Evolutionary conservation across 2,888 invertebrate genomes (phyloP), one percentile per base, ranked within the genome.

Genomic region (Philopedon plagiatum): DNA sequence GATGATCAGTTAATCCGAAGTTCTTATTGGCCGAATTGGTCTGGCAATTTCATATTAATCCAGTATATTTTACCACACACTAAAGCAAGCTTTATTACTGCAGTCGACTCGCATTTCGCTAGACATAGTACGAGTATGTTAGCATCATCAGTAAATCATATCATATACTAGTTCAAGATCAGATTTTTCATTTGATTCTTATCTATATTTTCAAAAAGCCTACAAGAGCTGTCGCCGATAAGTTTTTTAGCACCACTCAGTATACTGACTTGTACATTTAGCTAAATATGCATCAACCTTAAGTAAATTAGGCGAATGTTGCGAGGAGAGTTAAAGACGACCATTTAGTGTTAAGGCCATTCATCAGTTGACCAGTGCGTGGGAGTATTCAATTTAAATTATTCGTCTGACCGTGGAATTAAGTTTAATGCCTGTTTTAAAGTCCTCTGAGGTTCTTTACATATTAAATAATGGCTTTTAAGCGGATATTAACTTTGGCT

Each of bases 371-470:
- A 41, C 26, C 58, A 9, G 41, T 21, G 26, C 41, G 58, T 58
- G 23, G 58, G 58, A 41, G 58, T 56, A 7, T 37, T 34, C 37
- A 56, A 57, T 57, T 57, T 57, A 39, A 57, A 57, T 57, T 57
- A 21, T 41, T 41, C 26, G 39, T 21, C 58, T 39, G 58, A 41
- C 23, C 51, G 29, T 54, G 29, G 51, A 54, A 54, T 54, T 54
- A 54, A 29, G 29, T 29, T 54, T 54, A 54, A 15, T 54, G 29
- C 29, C 15, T 54, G 51, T 54, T 54, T 13, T 29, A 29, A 29
- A 23, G 29, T 7, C 9, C 1, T 15, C 29, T 29, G 32, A 54
- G 51, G 26, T 9, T 54, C 51, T 54, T 29, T 54, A 54, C 29
- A 54, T 54, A 54, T 54, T 29, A 29, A 29, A 54, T 54, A 54